Evolutionary conservation across 2,797 vertebrate species (phyloP).

Genomic region (Thamnophis elegans): DNA sequence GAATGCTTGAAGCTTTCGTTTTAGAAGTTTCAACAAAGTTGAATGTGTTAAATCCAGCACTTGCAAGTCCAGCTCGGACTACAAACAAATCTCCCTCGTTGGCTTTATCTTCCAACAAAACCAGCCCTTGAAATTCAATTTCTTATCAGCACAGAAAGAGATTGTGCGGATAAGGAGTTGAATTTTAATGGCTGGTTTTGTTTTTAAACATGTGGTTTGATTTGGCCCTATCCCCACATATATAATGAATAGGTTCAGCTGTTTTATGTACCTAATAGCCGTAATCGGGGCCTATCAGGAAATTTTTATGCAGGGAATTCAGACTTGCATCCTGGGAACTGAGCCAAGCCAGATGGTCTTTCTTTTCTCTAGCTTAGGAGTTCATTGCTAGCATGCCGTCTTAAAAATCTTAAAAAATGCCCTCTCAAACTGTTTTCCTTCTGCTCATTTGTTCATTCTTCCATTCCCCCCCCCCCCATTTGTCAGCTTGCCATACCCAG

Average conservation of each 20-base stretch:
- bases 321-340: not conserved
- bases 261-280: not conserved
- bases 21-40: too few species aligned
- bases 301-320: slow-evolving; percentile 11
- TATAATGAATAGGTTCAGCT: not conserved
- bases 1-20: not conserved
- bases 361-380: not conserved
- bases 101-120: not conserved
- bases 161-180: not conserved
- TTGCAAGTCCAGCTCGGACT: not conserved
- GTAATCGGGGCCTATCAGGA: not conserved
- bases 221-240: not conserved
- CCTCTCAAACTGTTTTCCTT: not conserved
- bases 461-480: not conserved
- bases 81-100: not conserved
- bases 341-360: slow-evolving; percentile 9
- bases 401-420: not conserved
- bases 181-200: not conserved
- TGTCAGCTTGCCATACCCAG: not conserved
- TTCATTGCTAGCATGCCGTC: not conserved
- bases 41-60: not conserved
- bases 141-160: not conserved
- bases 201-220: not conserved
- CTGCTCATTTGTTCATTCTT: not conserved
- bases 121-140: too few species aligned